A percentile compares a stretch with the other conserved stretches of the same genome.
phyloP scores from a whole-genome alignment of 2,888 invertebrate species.

The Drosophila algonquin region DNA sequence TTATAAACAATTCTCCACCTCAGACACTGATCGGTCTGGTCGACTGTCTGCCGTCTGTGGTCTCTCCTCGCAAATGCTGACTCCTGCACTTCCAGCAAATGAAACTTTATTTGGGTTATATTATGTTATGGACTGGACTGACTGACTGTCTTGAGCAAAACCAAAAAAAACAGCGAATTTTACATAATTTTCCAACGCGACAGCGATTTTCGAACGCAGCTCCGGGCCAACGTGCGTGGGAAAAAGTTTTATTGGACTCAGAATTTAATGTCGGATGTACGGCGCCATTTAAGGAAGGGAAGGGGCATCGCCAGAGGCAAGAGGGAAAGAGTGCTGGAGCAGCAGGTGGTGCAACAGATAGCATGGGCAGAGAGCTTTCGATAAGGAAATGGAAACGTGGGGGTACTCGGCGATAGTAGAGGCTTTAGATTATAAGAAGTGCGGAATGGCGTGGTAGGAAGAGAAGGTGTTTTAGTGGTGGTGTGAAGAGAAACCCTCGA shows the following conservation, averaged over 20 bases:
- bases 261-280: conserved; percentile 38
- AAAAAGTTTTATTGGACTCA: conserved; percentile 60
- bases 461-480: background rate
- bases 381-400: conserved; percentile 10
- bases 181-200: conserved; percentile 67
- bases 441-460: background rate
- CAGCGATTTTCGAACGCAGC: conserved; percentile 45
- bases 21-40: conserved; percentile 4
- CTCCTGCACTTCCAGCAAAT: conserved; percentile 23
- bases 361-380: background rate
- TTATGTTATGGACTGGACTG: background rate
- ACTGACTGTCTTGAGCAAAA: conserved; percentile 4
- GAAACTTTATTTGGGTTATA: conserved; percentile 49
- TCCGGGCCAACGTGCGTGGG: conserved; percentile 59
- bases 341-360: conserved; percentile 30
- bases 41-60: conserved; percentile 5
- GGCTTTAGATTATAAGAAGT: background rate
- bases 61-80: conserved; percentile 28
- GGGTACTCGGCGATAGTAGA: background rate
- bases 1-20: conserved; percentile 70
- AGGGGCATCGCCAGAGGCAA: background rate
- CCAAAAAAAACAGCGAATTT: conserved; percentile 62
- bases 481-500: background rate
- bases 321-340: no score
- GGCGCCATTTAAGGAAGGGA: conserved; percentile 42